Base-by-base conservation (phyloP, 2,797 vertebrate species). In the Acanthornis magna region DNA sequence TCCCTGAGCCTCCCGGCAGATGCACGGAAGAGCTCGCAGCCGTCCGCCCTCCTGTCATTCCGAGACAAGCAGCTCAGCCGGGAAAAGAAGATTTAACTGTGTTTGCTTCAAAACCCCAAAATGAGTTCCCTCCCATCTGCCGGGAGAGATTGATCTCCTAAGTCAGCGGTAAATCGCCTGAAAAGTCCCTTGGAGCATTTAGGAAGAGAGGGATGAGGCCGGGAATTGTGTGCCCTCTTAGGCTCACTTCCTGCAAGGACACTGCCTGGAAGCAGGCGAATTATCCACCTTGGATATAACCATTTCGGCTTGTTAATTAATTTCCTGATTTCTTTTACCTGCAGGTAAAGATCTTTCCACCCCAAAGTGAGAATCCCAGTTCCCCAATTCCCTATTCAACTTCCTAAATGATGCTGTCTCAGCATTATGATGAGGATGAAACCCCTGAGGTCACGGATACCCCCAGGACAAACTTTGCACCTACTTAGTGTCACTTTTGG, bases 41-140 rank as follows among this genome's bases (percentile, higher is more conserved):
- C 45, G 1, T 0, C 38, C 81, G 5, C 60, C 87, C 53, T 92
- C 80, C 42, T 55, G 75, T 91, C 91, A 63, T 72, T 55, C 71
- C 45, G 67, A 93, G 88, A 94, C 83, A 90, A 96, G 85, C 20
- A 25, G 70, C 94, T 96, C 93, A 95, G 72, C 42, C 1, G 16
- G 82, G 84, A 80, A 95, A 83, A 96, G 71, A 97, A 89, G 75
- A 95, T 93, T 94, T 84, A 87, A 54, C 77, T 77, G 65, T 74
- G 71, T 91, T 96, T 97, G 85, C 91, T 96, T 93, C 80, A 74
- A 92, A 96, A 93, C 67, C 85, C 70, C 77, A 55, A 76, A 91
- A 95, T 85, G 84, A 92, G 81, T 73, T 95, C 81, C 79, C 73
- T 89, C 85, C 89, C 90, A 50, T 82, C 86, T 95, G 86, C 77